Conservation (phyloP, 1,140 invertebrate species). For the Pomacea maculata region DNA sequence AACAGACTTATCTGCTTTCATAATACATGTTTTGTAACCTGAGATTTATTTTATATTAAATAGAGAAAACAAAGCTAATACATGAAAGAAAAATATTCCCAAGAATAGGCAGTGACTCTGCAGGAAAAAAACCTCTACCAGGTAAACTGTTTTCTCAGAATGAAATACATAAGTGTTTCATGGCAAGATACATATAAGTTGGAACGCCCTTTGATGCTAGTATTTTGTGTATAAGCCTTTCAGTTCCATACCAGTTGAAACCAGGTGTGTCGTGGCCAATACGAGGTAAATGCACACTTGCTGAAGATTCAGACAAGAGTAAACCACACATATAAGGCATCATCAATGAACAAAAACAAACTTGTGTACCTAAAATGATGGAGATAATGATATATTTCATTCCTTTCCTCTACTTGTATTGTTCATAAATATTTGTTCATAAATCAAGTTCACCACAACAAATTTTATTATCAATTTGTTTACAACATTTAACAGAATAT, state of each 20-base stretch:
- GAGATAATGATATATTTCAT: neutral
- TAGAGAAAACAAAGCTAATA: too few relatives aligned
- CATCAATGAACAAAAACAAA: neutral
- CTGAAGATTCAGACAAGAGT: slow-evolving; percentile 40
- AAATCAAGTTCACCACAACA: neutral
- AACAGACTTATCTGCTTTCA: too few relatives aligned
- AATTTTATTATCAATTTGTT: neutral
- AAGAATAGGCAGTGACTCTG: neutral
- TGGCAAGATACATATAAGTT: slow-evolving; percentile 63
- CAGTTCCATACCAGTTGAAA: slow-evolving; percentile 66
- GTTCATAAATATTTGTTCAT: neutral
- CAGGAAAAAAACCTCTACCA: too few relatives aligned
- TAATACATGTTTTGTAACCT: too few relatives aligned
- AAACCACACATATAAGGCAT: neutral
- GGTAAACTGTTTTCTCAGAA: too few relatives aligned
- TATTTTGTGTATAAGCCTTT: slow-evolving; percentile 62
- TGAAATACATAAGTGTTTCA: neutral
- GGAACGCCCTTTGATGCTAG: slow-evolving; percentile 58
- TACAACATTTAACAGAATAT: too few relatives aligned
- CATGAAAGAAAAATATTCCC: neutral
- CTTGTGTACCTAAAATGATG: neutral
- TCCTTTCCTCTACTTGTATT: neutral
- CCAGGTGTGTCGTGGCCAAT: slow-evolving; percentile 62
- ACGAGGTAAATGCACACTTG: slow-evolving; percentile 62
- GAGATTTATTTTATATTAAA: too few relatives aligned